Evolutionary conservation across 2,797 vertebrate species (phyloP).

Genomic region (Parauchenoglanis ngamensis): DNA sequence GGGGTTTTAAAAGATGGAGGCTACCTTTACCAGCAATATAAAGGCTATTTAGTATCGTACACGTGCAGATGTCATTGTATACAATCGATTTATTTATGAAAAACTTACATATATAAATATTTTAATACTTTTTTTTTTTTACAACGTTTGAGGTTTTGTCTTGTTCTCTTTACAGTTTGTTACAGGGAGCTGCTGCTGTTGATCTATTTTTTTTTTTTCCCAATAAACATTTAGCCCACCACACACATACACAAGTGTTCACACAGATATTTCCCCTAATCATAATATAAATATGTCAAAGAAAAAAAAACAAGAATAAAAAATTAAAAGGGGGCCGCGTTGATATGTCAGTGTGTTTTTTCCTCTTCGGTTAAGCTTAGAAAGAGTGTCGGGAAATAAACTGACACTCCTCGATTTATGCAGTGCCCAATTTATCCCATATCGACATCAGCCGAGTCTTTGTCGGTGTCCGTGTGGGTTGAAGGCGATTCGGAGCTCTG

Average conservation of each 20-base stretch:
- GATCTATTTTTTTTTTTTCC: conserved; percentile 36
- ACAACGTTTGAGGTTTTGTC: conserved; percentile 90
- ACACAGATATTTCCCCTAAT: conserved; percentile 57
- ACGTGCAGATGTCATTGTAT: conserved; percentile 83
- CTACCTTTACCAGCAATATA: conserved; percentile 69
- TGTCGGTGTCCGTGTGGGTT: conserved; percentile 71
- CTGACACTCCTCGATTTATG: conserved; percentile 38
- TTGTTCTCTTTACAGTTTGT: conserved; percentile 71
- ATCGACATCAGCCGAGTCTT: conserved; percentile 84
- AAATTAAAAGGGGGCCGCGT: conserved; percentile 56
- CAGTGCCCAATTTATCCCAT: conserved; percentile 79
- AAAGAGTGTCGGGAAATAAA: conserved; percentile 31
- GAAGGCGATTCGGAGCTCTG: conserved; percentile 68
- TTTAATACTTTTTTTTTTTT: conserved; percentile 88
- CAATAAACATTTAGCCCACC: conserved; percentile 66
- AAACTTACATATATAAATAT: conserved; percentile 99
- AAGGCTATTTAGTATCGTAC: conserved; percentile 77
- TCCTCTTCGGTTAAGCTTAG: conserved; percentile 71
- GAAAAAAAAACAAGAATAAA: conserved; percentile 48
- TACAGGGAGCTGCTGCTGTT: conserved; percentile 66
- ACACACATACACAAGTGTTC: conserved; percentile 67
- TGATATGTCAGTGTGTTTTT: conserved; percentile 65
- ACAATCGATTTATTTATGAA: conserved; percentile 99
- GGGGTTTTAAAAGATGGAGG: conserved; percentile 74
- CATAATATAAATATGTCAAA: conserved; percentile 64